Base-by-base conservation (phyloP, 2,888 invertebrate genomes). In the Megalurothrips usitatus region DNA sequence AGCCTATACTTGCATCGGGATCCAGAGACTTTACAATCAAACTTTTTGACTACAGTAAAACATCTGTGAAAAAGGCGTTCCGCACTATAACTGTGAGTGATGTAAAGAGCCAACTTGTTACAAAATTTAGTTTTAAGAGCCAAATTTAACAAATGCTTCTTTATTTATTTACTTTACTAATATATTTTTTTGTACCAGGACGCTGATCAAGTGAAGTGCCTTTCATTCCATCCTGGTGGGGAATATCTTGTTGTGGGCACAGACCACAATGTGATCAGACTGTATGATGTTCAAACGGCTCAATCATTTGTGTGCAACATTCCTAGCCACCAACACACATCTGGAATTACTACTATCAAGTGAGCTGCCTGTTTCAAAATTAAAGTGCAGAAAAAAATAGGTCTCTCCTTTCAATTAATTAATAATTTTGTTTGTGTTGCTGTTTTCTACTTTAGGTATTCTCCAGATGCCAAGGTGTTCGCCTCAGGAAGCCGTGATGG, bases 31-130 rank as follows among this genome's bases (percentile, higher is more conserved):
- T 94, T 86, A 96, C 96, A 19, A 93, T 99, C 80, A 97, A 99
- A 86, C 90, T 99, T 79, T 99, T 99, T 86, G 99, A 99, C 87
- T 99, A 96, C 86, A 97, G 98, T 63, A 99, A 99, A 87, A 97
- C 99, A 0, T 98, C 98, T 0, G 98, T 98, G 0, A 99, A 99
- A 87, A 97, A 99, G 86, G 99, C 99, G 0, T 97, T 94, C 86
- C 96, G 96, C 85, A 97, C 97, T 68, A 96, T 99, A 58, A 96
- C 96, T 83, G 94, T 94, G 85, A 88, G 89, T 83, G 19, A 34
- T 34, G 4, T 11, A 4, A 0, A 48, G 63, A n/a, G 34, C 34
- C 34, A 43, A 43, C 34, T 43, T 43, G 34, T 43, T 43, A 4
- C 3, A 43, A 4, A 43, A 43, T 43, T 43, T 2, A 4, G 34